Percentiles rank a stretch among this genome's conserved stretches.
These are phyloP conservation scores for Nylanderia fulva DNA, from an alignment of 1,140 invertebrate species.

Conservation along the genomic window DNA sequence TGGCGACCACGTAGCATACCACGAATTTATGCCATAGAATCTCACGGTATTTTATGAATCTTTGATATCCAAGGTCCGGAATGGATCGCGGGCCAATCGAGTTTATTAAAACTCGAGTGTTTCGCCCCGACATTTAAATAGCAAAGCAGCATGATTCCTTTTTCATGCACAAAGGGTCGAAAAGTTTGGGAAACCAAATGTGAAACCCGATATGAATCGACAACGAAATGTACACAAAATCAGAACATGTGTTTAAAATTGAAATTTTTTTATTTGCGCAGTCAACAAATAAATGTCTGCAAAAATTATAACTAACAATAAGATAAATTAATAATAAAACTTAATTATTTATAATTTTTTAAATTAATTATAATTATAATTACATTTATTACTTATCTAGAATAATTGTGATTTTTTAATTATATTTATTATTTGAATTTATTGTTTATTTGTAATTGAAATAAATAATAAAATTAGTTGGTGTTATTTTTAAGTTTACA, in stretches of 20 bases:
- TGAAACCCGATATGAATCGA: neutral
- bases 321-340: no score
- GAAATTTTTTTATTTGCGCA: neutral
- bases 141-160: constrained; percentile 48
- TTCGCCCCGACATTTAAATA: constrained; percentile 34
- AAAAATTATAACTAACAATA: constrained; percentile 25
- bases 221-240: constrained; percentile 1
- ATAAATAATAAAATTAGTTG: neutral
- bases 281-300: neutral
- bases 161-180: constrained; percentile 25
- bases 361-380: no score
- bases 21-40: constrained; percentile 29
- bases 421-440: no score
- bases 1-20: neutral
- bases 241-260: neutral
- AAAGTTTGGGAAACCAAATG: neutral
- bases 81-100: constrained; percentile 10
- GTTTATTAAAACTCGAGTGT: constrained; percentile 50
- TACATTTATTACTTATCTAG: no score
- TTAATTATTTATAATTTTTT: no score
- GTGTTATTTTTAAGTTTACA: no score
- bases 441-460: no score
- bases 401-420: no score
- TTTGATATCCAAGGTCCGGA: constrained; percentile 38
- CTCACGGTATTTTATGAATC: constrained; percentile 12